Base-by-base conservation (phyloP, 1,140 invertebrate species). In the Cyrtorhinus lividipennis region DNA sequence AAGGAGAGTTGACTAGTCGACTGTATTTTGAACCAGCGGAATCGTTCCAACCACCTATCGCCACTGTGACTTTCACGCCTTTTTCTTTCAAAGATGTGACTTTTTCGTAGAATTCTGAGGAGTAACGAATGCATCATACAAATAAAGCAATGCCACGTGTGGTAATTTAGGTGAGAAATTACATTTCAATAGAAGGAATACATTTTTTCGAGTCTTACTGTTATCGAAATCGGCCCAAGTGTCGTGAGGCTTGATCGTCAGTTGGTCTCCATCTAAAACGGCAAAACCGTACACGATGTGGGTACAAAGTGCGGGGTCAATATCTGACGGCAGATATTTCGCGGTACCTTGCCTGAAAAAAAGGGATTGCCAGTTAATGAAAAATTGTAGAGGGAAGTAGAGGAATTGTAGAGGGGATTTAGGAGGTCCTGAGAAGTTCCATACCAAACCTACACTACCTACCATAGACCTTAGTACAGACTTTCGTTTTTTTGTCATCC, bases 281-380 rank as follows among this genome's bases (percentile, higher is more conserved):
- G 83, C 84, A 70, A 87, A 88, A 1, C 83, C 84, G 68, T 87
- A 87, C 5, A 87, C 78, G 48, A 87, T 79, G 67, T 88, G 86
- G 0, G 85, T 86, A 68, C 85, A 87, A 2, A 87, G 74, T 67
- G 79, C 74, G 1, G 79, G 74, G 69, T 87, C 83, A 26, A 87
- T 84, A 69, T 84, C 77, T 13, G 76, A 75, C n/a, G 83, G 83
- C 1, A 77, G 63, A 62, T 79, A 83, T 71, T 83, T 84, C 23
- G 81, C 84, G 58, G 74, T 71, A 0, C 80, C 80, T 66, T 78
- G 80, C 56, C 81, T 73, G 64, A 64, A 72, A n/a, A n/a, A n/a
- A n/a, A n/a, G n/a, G n/a, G n/a, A n/a, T n/a, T n/a, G n/a, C n/a
- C n/a, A n/a, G n/a, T n/a, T n/a, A n/a, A n/a, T n/a, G n/a, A n/a